These are phyloP conservation scores for Orthonychiurus folsomi DNA, from an alignment of 2,888 invertebrate species.

Conservation along the genomic window DNA sequence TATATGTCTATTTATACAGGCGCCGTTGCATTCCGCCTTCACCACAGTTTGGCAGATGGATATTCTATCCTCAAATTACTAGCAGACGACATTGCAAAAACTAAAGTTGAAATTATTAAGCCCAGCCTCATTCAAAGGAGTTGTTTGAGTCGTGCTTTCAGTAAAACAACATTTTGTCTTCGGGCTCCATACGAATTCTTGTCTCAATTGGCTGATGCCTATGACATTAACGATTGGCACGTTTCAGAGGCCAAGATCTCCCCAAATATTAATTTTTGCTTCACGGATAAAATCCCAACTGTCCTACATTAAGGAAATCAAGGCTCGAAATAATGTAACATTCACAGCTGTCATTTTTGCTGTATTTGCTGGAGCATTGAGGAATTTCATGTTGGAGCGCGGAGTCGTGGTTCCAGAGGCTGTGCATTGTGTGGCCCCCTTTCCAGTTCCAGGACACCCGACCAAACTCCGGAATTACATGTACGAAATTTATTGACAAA, in stretches of 20 bases:
- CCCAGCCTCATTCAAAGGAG: neutral
- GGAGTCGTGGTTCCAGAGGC: slow-evolving; percentile 21
- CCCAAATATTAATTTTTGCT: slow-evolving; percentile 19
- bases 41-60: slow-evolving; percentile 18
- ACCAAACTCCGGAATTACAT: slow-evolving; percentile 29
- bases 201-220: slow-evolving; percentile 21
- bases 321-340: slow-evolving; percentile 25
- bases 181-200: slow-evolving; percentile 25
- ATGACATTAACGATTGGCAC: slow-evolving; percentile 33
- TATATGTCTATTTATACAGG: no score
- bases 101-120: neutral
- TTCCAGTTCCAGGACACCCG: slow-evolving; percentile 35
- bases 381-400: slow-evolving; percentile 23
- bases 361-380: slow-evolving; percentile 25
- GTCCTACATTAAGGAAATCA: slow-evolving; percentile 28
- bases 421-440: slow-evolving; percentile 26
- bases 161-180: slow-evolving; percentile 16
- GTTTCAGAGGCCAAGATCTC: slow-evolving; percentile 13
- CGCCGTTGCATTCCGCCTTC: slow-evolving; percentile 14
- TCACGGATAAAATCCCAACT: slow-evolving; percentile 26
- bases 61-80: slow-evolving; percentile 7
- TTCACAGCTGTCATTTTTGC: slow-evolving; percentile 30
- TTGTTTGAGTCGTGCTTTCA: neutral
- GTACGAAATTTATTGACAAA: slow-evolving; percentile 16
- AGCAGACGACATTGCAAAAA: neutral